These are phyloP conservation scores for Anadara kagoshimensis DNA, from an alignment of 1,140 invertebrate species.

Conservation along the genomic window DNA sequence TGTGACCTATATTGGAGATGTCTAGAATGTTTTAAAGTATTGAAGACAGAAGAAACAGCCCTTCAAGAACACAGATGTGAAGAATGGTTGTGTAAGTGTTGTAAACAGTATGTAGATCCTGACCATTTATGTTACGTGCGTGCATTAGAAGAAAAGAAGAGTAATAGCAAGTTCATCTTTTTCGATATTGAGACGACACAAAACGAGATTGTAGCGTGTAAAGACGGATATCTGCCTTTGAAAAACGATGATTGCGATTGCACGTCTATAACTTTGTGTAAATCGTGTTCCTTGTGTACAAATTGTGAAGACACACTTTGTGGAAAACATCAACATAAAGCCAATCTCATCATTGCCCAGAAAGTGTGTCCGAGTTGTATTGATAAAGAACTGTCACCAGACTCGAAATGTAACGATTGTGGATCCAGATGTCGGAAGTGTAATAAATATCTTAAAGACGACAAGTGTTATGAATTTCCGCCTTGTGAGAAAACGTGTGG, in stretches of 20 bases:
- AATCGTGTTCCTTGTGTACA: conserved; percentile 2
- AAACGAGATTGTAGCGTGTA: background rate
- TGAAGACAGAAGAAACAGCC: background rate
- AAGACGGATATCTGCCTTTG: background rate
- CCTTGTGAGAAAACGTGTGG: conserved; percentile 24
- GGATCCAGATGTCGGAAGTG: conserved; percentile 3
- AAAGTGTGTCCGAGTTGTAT: background rate
- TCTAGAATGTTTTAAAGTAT: background rate
- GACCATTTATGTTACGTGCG: conserved; percentile 20
- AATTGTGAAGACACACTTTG: conserved; percentile 12
- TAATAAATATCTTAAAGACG: conserved; percentile 1
- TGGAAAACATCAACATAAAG: conserved; percentile 8
- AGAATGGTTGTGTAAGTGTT: conserved; percentile 11
- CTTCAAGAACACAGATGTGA: conserved; percentile 6
- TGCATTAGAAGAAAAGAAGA: background rate
- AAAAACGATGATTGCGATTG: background rate
- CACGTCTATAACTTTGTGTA: background rate
- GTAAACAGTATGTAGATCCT: conserved; percentile 2
- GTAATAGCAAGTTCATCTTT: background rate
- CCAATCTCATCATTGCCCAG: conserved; percentile 23
- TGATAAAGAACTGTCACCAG: background rate
- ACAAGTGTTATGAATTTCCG: background rate
- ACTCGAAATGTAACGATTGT: conserved; percentile 16
- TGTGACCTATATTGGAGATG: conserved; percentile 8
- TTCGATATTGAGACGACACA: background rate